A percentile compares a stretch with the other conserved stretches of the same genome.
These are phyloP conservation scores for Drosophila melanogaster DNA, from an alignment of 1,140 invertebrate species.

Conservation along the genomic window DNA sequence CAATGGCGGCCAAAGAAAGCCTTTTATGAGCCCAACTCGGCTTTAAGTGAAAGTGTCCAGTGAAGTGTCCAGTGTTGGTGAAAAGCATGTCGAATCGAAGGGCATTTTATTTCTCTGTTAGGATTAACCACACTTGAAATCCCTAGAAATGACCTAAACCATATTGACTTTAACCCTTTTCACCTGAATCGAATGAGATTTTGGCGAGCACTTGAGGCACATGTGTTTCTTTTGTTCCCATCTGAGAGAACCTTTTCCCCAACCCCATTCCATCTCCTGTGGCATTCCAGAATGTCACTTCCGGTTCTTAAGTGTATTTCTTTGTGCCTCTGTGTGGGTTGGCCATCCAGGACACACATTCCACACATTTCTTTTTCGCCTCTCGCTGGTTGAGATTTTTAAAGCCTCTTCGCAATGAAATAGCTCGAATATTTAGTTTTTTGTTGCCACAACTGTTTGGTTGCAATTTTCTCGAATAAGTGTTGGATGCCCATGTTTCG, in stretches of 20 bases:
- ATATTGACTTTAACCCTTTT: slow-evolving; percentile 37
- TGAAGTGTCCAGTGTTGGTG: slow-evolving; percentile 41
- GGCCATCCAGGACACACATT: slow-evolving; percentile 33
- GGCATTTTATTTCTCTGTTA: slow-evolving; percentile 19
- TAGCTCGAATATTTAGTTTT: slow-evolving; percentile 20
- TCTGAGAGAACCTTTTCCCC: slow-evolving; percentile 21
- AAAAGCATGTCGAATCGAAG: slow-evolving; percentile 14
- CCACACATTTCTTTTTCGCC: slow-evolving; percentile 29
- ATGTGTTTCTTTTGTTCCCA: slow-evolving; percentile 20
- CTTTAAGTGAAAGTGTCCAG: slow-evolving; percentile 70
- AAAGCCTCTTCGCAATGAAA: slow-evolving; percentile 11
- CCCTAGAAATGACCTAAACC: slow-evolving; percentile 8
- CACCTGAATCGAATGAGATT: slow-evolving; percentile 21
- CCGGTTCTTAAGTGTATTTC: slow-evolving; percentile 55
- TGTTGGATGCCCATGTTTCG: slow-evolving; percentile 21
- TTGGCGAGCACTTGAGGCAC: slow-evolving; percentile 19
- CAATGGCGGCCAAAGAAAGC: slow-evolving; percentile 26
- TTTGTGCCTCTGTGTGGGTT: slow-evolving; percentile 13
- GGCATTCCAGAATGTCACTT: slow-evolving; percentile 63
- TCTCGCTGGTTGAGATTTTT: slow-evolving; percentile 37
- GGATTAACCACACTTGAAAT: slow-evolving; percentile 1
- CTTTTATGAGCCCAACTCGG: slow-evolving; percentile 63
- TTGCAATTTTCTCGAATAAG: slow-evolving; percentile 31
- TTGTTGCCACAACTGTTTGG: slow-evolving; percentile 20
- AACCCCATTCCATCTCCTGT: slow-evolving; percentile 17